These are phyloP conservation scores for Ypsolopha sequella DNA, from an alignment of 2,888 invertebrate genomes.

Conservation along the genomic window DNA sequence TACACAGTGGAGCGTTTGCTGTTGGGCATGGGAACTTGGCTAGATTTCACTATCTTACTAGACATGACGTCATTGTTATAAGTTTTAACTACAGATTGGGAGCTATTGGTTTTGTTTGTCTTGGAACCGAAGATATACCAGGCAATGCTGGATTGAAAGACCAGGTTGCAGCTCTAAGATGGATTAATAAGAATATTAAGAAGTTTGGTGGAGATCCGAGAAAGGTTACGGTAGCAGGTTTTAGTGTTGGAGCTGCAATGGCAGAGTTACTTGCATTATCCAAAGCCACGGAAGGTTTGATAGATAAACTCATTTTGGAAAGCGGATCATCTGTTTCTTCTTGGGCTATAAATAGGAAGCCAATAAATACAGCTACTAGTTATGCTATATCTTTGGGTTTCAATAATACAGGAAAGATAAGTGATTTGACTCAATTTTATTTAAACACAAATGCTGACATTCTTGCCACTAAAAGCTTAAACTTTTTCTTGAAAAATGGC, in stretches of 20 bases:
- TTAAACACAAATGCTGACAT: conserved; percentile 28
- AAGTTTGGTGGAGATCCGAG: conserved; percentile 86
- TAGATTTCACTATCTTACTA: conserved; percentile 72
- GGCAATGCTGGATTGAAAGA: conserved; percentile 91
- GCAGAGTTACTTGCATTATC: conserved; percentile 47
- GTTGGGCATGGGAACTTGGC: conserved; percentile 53
- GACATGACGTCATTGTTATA: conserved; percentile 75
- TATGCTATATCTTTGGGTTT: conserved; percentile 47
- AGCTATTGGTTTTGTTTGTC: conserved; percentile 77
- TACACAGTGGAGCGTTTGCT: conserved; percentile 54
- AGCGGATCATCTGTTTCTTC: conserved; percentile 54
- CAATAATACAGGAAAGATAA: conserved; percentile 37
- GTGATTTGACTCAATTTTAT: conserved; percentile 49
- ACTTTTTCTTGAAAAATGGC: conserved; percentile 48
- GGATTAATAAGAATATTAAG: conserved; percentile 80
- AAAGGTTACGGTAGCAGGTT: conserved; percentile 85
- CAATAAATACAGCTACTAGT: conserved; percentile 46
- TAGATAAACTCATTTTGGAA: conserved; percentile 48
- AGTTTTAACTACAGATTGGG: conserved; percentile 79
- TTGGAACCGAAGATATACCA: conserved; percentile 72
- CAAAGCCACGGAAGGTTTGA: conserved; percentile 37
- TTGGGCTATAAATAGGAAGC: conserved; percentile 47
- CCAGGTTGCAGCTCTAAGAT: conserved; percentile 82
- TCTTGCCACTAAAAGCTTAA: conserved; percentile 35
- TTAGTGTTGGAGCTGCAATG: conserved; percentile 79